Evolutionary conservation across 2,113 vertebrate species (phyloP).

Genomic region (Zosterops lateralis): DNA sequence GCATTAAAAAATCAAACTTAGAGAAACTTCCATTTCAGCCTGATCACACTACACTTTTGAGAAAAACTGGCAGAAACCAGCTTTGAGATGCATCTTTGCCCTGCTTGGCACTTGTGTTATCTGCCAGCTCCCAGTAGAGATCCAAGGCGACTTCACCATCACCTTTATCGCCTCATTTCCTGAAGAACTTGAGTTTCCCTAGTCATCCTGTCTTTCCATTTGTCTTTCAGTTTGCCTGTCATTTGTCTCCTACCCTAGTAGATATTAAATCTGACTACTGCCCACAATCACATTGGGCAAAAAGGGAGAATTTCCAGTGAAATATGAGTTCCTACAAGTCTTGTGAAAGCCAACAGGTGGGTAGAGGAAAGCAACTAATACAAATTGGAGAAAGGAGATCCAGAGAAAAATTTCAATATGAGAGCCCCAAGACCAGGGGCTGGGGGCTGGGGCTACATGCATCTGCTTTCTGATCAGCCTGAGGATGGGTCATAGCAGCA

Average conservation of each 20-base stretch:
- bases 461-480: background rate
- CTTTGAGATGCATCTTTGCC: background rate
- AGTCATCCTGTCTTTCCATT: background rate
- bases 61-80: background rate
- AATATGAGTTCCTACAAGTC: background rate
- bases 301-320: background rate
- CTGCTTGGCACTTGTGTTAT: background rate
- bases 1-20: background rate
- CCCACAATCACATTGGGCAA: background rate
- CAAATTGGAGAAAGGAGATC: background rate
- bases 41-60: background rate
- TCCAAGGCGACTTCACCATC: background rate
- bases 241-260: background rate
- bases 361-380: background rate
- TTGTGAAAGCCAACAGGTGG: background rate
- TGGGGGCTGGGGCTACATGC: background rate
- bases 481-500: background rate
- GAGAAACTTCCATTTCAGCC: background rate
- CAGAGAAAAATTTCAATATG: background rate
- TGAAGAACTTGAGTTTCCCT: background rate
- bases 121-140: background rate
- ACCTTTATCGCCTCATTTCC: background rate
- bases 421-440: background rate
- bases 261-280: background rate
- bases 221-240: background rate